Evolutionary conservation across 2,113 vertebrate species (phyloP), one percentile per base, ranked within the genome.

Genomic region (Laticauda laticaudata): DNA sequence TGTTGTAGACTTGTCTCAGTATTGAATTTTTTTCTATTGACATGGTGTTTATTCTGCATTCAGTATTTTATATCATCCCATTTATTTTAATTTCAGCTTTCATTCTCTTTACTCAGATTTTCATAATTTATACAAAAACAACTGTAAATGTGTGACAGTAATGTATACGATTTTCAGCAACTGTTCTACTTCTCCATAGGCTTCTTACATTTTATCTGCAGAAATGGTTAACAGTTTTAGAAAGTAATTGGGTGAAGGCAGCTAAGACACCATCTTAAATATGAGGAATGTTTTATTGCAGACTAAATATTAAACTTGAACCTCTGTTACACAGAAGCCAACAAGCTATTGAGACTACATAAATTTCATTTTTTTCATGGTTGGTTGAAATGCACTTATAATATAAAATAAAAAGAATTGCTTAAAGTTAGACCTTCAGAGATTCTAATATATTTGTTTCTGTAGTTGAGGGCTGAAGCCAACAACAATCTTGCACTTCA

Each of bases 401-500:
- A 87, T 94, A 39, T 86, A 86, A 87, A 93, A 86, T 34, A 93
- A 20, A 93, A 91, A 89, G 18, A 12, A 92, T 94, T 87, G 85
- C 92, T 95, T 93, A 90, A 92, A 88, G 53, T 9, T 91, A 26
- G 59, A 90, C 23, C 34, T 92, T 85, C 5, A 93, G 93, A 85
- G 45, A 89, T 55, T 56, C 55, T 34, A 92, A 88, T 91, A 54
- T 55, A 64, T 26, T 45, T 92, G 69, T 55, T 93, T 96, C 75
- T 95, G 34, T 86, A 53, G 0, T 1, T 95, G 95, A 88, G 86
- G 92, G 75, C 93, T 96, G 95, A 96, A 95, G 95, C 91, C 95
- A 94, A 92, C 18, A 34, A 64, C 91, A 91, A 59, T 43, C 20
- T 43, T 95, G 43, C 86, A 93, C 59, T 21, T 95, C 55, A 88